Evolutionary conservation across 2,888 invertebrate species (phyloP).

Genomic region (Clostera curtula): DNA sequence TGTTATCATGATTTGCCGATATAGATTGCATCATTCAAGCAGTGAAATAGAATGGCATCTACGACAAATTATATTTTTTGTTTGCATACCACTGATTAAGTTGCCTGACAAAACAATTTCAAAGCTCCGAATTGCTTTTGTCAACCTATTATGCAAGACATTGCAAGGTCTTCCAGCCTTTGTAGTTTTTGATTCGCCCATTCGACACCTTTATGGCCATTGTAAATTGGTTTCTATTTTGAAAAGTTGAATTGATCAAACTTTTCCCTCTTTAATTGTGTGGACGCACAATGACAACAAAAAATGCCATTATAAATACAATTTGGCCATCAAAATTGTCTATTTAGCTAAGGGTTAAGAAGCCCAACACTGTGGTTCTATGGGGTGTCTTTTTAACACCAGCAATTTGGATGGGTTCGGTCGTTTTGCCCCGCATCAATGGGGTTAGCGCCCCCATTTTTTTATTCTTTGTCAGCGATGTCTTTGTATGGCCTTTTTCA

Average conservation of each 20-base stretch:
- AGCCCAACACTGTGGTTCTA: conserved; percentile 58
- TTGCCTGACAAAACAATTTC: no score
- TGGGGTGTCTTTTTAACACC: conserved; percentile 69
- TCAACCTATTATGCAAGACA: not conserved
- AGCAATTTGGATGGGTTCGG: conserved; percentile 52
- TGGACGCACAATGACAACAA: conserved; percentile 38
- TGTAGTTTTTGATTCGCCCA: conserved; percentile 6
- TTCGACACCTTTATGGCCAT: conserved; percentile 13
- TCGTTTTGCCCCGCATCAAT: conserved; percentile 38
- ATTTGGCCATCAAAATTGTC: conserved; percentile 61
- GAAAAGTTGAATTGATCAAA: conserved; percentile 27
- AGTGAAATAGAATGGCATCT: no score
- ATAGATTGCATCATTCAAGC: no score
- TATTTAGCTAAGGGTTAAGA: conserved; percentile 65
- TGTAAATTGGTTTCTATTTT: conserved; percentile 20
- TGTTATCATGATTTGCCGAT: no score
- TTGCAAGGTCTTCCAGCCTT: conserved; percentile 4
- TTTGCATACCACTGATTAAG: no score
- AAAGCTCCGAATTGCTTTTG: no score
- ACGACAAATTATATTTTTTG: no score
- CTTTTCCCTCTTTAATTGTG: conserved; percentile 25
- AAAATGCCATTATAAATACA: conserved; percentile 57
- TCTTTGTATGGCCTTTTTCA: conserved; percentile 12
- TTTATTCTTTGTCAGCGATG: conserved; percentile 15
- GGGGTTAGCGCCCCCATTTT: conserved; percentile 47